Evolutionary conservation across 92 coral and sea anemone species (phyloP).

Genomic region (Pocillopora meandrina): DNA sequence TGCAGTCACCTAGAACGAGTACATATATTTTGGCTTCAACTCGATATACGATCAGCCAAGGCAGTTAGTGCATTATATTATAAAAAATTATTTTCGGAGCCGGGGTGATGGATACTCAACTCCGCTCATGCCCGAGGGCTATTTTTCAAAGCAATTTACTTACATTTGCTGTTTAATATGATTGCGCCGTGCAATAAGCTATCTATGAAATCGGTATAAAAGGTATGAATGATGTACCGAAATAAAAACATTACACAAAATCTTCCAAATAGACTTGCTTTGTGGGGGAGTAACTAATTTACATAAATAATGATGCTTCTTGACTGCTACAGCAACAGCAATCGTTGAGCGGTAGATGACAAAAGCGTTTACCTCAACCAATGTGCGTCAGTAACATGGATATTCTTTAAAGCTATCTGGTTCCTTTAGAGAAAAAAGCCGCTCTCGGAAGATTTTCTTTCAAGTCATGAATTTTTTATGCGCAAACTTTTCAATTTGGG

Average conservation of each 20-base stretch:
- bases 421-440: not conserved
- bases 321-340: slow-evolving; percentile 27
- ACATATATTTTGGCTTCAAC: not conserved
- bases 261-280: slow-evolving; percentile 69
- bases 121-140: slow-evolving; percentile 1
- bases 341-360: not conserved
- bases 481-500: slow-evolving; percentile 82
- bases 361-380: not conserved
- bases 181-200: slow-evolving; percentile 43
- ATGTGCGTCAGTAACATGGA: not conserved
- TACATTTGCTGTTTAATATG: slow-evolving; percentile 24
- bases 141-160: slow-evolving; percentile 36
- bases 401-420: slow-evolving; percentile 16
- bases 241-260: slow-evolving; percentile 72
- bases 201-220: not conserved
- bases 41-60: not conserved
- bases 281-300: slow-evolving; percentile 54
- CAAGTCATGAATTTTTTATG: slow-evolving; percentile 73
- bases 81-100: not conserved
- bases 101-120: not conserved
- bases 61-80: not conserved
- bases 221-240: slow-evolving; percentile 54
- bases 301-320: slow-evolving; percentile 44
- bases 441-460: not conserved
- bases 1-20: not conserved